These are phyloP conservation scores for Sesia bembeciformis DNA, from an alignment of 2,888 invertebrate species.

Conservation along the genomic window DNA sequence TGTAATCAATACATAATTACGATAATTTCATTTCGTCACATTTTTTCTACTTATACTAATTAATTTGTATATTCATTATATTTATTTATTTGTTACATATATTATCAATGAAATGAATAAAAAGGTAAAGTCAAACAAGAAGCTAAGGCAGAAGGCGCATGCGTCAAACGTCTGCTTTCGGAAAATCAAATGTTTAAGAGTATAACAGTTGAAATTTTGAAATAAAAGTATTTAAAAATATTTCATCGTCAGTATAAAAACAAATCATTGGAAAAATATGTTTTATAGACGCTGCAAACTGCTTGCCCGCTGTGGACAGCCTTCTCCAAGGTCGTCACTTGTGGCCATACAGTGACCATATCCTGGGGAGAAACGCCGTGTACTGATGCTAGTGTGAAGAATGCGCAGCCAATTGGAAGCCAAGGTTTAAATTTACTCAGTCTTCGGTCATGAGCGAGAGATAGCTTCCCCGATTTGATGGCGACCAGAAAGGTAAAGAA, in stretches of 20 bases:
- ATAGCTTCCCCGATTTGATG: conserved; percentile 59
- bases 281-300: conserved; percentile 22
- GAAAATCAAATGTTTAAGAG: too few species aligned
- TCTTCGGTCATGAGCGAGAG: conserved; percentile 71
- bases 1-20: too few species aligned
- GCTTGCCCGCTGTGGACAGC: conserved; percentile 6
- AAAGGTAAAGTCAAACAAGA: too few species aligned
- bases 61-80: too few species aligned
- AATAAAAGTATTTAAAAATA: neutral
- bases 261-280: conserved; percentile 21
- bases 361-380: conserved; percentile 36
- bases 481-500: conserved; percentile 82
- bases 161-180: too few species aligned
- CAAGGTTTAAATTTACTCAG: conserved; percentile 49
- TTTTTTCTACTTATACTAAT: too few species aligned
- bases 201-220: too few species aligned
- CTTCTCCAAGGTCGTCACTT: conserved; percentile 15
- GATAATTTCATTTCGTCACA: too few species aligned
- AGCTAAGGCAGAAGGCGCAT: too few species aligned
- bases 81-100: too few species aligned
- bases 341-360: conserved; percentile 28
- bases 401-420: conserved; percentile 30
- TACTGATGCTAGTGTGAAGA: conserved; percentile 30
- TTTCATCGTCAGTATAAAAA: conserved; percentile 21
- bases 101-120: too few species aligned